Conservation (phyloP, 1,140 invertebrate species). For the Heliconius eleuchia region DNA sequence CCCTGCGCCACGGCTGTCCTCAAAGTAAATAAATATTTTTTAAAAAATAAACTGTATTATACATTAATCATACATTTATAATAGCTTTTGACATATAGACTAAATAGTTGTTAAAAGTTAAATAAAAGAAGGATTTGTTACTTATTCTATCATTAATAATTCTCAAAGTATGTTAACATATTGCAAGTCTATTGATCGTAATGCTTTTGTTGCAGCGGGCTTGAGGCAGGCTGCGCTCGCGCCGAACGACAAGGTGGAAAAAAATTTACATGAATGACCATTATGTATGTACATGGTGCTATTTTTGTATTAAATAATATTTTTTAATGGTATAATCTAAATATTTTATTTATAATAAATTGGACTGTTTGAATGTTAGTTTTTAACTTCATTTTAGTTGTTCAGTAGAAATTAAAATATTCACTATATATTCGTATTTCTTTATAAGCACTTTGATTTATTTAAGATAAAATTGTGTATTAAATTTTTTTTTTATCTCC, state of each 20-base stretch:
- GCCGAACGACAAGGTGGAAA: conserved; percentile 56
- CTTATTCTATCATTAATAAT: conserved; percentile 47
- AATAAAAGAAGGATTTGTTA: conserved; percentile 15
- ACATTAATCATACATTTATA: conserved; percentile 21
- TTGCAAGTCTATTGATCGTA: conserved; percentile 45
- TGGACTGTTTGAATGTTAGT: background rate
- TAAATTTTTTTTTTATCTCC: background rate
- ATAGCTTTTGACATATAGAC: conserved; percentile 16
- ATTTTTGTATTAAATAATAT: background rate
- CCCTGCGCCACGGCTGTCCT: too few relatives aligned
- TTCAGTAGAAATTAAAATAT: too few relatives aligned
- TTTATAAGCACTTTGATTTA: too few relatives aligned
- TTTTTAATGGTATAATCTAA: background rate
- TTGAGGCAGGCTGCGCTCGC: conserved; percentile 45
- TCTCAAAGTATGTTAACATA: conserved; percentile 41
- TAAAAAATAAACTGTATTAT: background rate
- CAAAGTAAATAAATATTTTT: background rate
- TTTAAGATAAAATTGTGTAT: conserved; percentile 2
- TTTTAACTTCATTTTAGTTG: too few relatives aligned
- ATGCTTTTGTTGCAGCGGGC: conserved; percentile 54
- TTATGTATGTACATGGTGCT: conserved; percentile 38
- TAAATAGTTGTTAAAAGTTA: conserved; percentile 23
- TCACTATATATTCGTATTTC: too few relatives aligned
- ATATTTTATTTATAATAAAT: background rate
- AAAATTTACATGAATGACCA: conserved; percentile 61